Conservation (phyloP, 2,888 invertebrate species). For the Eristalis intricaria region DNA sequence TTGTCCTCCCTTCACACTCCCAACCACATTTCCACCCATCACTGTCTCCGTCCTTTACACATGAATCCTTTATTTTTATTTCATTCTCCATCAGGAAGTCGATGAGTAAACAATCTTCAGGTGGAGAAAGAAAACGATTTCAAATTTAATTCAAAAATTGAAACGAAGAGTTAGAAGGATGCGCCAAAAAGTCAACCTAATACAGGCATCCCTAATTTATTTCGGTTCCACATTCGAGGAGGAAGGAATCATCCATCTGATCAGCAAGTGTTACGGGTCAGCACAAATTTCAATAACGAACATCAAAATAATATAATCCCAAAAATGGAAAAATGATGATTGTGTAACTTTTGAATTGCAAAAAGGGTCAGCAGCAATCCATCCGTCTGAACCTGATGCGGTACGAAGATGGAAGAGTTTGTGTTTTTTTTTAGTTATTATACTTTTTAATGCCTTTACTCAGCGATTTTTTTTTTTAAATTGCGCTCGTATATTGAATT, state of each 20-base stretch:
- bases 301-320: slow-evolving; percentile 49
- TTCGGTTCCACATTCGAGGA: neutral
- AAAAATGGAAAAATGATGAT: slow-evolving; percentile 60
- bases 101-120: slow-evolving; percentile 8
- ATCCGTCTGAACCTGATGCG: neutral
- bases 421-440: neutral
- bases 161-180: slow-evolving; percentile 9
- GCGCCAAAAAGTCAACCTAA: neutral
- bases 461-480: slow-evolving; percentile 7
- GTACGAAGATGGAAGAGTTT: slow-evolving; percentile 33
- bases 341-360: slow-evolving; percentile 33
- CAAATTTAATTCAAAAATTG: slow-evolving; percentile 51
- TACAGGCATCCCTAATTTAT: slow-evolving; percentile 35
- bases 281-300: slow-evolving; percentile 59
- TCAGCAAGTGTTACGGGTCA: slow-evolving; percentile 47
- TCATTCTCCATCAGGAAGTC: slow-evolving; percentile 10
- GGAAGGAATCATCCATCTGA: neutral
- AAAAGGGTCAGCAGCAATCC: slow-evolving; percentile 41
- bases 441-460: slow-evolving; percentile 36
- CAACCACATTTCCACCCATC: neutral
- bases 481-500: neutral
- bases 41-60: too few species aligned
- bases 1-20: neutral
- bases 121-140: slow-evolving; percentile 43
- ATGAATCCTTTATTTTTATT: neutral